Base-by-base conservation (phyloP, 2,113 vertebrate species). In the Phrynosoma blainvillii region DNA sequence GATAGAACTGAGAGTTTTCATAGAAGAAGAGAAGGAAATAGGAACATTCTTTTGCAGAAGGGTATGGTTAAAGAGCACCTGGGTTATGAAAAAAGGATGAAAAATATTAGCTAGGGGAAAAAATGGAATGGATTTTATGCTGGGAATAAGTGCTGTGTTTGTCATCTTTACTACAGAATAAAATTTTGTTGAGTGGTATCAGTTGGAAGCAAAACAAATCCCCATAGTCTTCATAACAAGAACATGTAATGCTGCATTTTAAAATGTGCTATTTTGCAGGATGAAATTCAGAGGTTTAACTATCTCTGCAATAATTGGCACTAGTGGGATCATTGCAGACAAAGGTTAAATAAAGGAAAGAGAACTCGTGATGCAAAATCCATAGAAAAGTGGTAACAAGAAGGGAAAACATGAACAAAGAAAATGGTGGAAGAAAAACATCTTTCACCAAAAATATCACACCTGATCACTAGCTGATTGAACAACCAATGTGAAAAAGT, bases 401-500 rank as follows among this genome's bases (percentile, higher is more conserved):
- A 83, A 83, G 79, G 87, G 54, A 87, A 93, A 83, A 82, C 11
- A 21, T 52, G 79, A 85, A 79, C 88, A n/a, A 54, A 79, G 52
- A 52, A 52, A 71, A 68, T 87, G 73, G 47, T 36, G 52, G 21
- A 71, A 82, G 27, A 92, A 54, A 71, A 12, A 20, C 65, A 92
- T 71, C 84, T 90, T 71, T 47, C 47, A 47, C 7, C 47, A 47
- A 89, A 91, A 91, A 40, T 36, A 84, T 82, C 62, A 66, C n/a
- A 74, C 77, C 87, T 91, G 52, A 85, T 89, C 54, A 47, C 47
- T 47, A 65, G 0, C 79, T 78, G 87, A 79, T 11, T 42, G 56
- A 88, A 87, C 88, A 80, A 88, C 83, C 71, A 36, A 30, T 80
- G 5, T 82, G 85, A 84, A 68, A 87, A 93, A 91, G 91, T 79